Evolutionary conservation across 1,140 invertebrate genomes (phyloP).

Genomic region (Nymphalis io): DNA sequence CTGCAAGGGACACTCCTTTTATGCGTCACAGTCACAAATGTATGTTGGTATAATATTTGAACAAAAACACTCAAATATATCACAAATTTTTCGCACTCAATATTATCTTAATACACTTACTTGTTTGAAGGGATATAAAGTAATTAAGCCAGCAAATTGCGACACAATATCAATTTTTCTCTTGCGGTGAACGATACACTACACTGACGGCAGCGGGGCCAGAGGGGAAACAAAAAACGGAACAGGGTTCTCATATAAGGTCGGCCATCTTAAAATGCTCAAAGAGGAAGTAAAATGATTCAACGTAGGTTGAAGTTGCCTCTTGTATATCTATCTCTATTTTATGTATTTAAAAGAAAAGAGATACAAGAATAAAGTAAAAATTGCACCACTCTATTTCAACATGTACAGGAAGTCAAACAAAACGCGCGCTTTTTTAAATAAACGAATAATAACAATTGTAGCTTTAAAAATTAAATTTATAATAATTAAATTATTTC

Average conservation of each 20-base stretch:
- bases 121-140: conserved; percentile 80
- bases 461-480: background rate
- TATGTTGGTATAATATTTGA: conserved; percentile 53
- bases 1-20: conserved; percentile 80
- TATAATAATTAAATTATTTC: background rate
- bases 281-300: conserved; percentile 17
- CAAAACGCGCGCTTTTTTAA: conserved; percentile 21
- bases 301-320: conserved; percentile 7
- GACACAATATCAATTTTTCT: conserved; percentile 79
- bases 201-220: conserved; percentile 79
- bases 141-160: conserved; percentile 80
- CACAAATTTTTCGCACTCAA: conserved; percentile 65
- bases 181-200: conserved; percentile 80
- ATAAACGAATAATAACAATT: background rate
- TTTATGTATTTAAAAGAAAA: conserved; percentile 6
- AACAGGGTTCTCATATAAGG: conserved; percentile 75
- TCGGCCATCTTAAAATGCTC: conserved; percentile 59
- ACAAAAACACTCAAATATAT: conserved; percentile 52
- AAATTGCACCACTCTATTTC: conserved; percentile 17
- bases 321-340: conserved; percentile 1
- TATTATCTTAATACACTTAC: conserved; percentile 75
- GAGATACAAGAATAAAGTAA: conserved; percentile 11
- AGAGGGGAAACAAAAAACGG: conserved; percentile 79
- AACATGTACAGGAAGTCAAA: conserved; percentile 21
- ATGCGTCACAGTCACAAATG: conserved; percentile 80